Evolutionary conservation across 2,113 vertebrate species (phyloP).

Genomic region (Cisticola juncidis): DNA sequence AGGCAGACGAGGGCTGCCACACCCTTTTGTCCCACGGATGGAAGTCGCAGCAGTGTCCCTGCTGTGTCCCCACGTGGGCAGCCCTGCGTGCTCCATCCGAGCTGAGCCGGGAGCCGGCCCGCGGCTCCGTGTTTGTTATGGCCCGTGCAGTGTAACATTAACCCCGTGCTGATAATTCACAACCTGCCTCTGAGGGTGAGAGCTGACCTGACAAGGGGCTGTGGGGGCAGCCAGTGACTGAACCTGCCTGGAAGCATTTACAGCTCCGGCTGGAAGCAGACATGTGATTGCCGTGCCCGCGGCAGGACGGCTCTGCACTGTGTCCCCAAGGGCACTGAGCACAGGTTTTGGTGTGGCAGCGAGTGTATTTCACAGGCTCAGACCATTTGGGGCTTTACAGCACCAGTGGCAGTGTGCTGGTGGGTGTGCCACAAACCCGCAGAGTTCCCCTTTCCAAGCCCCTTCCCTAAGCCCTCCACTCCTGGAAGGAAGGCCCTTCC

Average conservation of each 20-base stretch:
- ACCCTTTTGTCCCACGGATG: neutral
- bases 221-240: neutral
- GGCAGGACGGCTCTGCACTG: rapidly evolving
- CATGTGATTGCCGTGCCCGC: rapidly evolving
- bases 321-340: neutral
- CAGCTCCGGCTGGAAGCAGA: neutral
- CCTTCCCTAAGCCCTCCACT: neutral
- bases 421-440: neutral
- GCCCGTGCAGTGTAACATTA: neutral
- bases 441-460: neutral
- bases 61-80: rapidly evolving
- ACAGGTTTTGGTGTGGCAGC: neutral
- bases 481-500: neutral
- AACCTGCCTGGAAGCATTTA: neutral
- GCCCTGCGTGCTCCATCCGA: rapidly evolving
- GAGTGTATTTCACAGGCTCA: rapidly evolving
- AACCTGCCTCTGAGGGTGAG: neutral
- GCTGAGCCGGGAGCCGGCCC: rapidly evolving
- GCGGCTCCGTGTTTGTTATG: neutral
- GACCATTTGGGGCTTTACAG: neutral
- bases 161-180: neutral
- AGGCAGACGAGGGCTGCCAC: rapidly evolving
- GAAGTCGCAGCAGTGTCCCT: neutral
- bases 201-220: neutral
- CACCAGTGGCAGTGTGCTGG: neutral